Percentiles rank a stretch among this genome's conserved stretches.
These are phyloP conservation scores for Cantharis nigra DNA, from an alignment of 2,888 invertebrate species.

Conservation along the genomic window DNA sequence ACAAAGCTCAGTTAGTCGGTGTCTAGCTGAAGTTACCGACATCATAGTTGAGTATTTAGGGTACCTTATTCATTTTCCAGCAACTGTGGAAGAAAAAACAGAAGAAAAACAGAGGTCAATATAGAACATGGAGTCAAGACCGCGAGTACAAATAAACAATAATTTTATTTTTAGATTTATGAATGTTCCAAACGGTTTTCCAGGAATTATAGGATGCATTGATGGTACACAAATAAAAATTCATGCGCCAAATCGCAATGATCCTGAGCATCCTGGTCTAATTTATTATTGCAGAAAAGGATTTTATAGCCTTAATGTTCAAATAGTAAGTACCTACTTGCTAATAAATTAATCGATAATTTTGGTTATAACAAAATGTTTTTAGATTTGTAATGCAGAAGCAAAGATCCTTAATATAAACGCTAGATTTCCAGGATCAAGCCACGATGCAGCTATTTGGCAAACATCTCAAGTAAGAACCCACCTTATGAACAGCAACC, in stretches of 20 bases:
- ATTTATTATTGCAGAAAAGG: neutral
- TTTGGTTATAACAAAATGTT: neutral
- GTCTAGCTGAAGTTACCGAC: too few species aligned
- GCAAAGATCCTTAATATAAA: neutral
- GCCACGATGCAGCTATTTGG: neutral
- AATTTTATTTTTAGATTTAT: too few species aligned
- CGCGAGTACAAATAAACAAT: too few species aligned
- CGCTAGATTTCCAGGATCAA: neutral
- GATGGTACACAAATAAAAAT: neutral
- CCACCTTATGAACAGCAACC: neutral
- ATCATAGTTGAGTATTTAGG: too few species aligned
- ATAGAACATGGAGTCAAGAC: too few species aligned
- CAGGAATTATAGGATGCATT: neutral
- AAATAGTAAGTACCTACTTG: neutral
- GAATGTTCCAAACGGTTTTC: neutral
- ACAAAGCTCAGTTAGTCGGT: too few species aligned
- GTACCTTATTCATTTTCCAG: too few species aligned
- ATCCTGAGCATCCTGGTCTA: neutral
- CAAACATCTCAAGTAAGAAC: neutral
- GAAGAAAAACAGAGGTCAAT: too few species aligned
- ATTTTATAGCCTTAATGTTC: neutral
- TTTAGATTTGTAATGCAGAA: neutral
- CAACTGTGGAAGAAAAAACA: too few species aligned
- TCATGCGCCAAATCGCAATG: neutral
- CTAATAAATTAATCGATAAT: too few species aligned